A percentile compares a stretch with the other conserved stretches of the same genome.
phyloP scores from a whole-genome alignment of 2,113 vertebrate species.

The Murina feae region DNA sequence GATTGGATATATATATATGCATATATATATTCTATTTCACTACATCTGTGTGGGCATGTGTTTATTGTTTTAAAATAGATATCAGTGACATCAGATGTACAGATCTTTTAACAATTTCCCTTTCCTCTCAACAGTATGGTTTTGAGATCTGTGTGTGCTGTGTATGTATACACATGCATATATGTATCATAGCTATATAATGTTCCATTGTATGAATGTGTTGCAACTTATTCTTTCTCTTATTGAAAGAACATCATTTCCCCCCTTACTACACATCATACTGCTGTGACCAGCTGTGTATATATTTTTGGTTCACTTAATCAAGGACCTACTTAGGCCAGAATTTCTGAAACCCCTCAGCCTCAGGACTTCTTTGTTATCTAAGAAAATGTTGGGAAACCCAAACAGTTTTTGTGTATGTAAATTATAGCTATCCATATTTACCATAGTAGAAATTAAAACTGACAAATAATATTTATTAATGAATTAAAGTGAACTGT shows the following conservation, averaged over 20 bases:
- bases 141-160: not conserved
- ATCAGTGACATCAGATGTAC: not conserved
- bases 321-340: not conserved
- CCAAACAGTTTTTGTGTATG: not conserved
- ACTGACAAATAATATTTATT: not conserved
- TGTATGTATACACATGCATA: not conserved
- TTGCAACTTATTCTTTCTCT: not conserved
- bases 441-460: conserved; percentile 13
- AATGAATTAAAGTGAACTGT: not conserved
- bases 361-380: not conserved
- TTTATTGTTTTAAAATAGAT: not conserved
- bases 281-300: not conserved
- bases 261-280: not conserved
- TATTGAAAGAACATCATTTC: not conserved
- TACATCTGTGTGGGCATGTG: not conserved
- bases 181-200: not conserved
- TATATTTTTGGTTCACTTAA: not conserved
- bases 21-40: not conserved
- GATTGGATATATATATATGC: no score
- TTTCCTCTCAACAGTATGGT: not conserved
- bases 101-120: not conserved
- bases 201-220: not conserved
- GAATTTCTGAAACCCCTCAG: not conserved
- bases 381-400: not conserved
- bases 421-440: not conserved